These are phyloP conservation scores for Tigriopus japonicus DNA, from an alignment of 1,140 invertebrate species.

Conservation along the genomic window DNA sequence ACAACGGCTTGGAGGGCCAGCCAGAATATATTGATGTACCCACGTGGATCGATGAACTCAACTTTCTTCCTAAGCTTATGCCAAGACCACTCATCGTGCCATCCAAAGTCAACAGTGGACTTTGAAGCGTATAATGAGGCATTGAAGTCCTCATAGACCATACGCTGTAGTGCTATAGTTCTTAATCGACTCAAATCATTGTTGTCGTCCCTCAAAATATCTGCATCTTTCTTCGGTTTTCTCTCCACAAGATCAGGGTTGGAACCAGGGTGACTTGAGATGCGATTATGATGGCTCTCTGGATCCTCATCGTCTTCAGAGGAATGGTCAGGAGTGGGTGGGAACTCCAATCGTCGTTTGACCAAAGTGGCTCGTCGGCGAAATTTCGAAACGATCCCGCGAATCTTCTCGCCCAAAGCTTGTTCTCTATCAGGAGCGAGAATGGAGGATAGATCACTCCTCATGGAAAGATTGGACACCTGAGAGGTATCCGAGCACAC, in stretches of 20 bases:
- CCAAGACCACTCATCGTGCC: background rate
- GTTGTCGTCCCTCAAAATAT: background rate
- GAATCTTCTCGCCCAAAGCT: background rate
- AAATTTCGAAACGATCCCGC: background rate
- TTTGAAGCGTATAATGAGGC: slow-evolving; percentile 9
- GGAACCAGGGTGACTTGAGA: background rate
- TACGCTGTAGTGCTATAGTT: background rate
- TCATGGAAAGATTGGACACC: slow-evolving; percentile 3
- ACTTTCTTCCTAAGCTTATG: background rate
- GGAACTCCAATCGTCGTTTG: background rate
- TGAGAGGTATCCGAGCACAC: too few species aligned
- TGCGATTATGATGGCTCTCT: background rate
- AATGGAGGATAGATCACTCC: background rate
- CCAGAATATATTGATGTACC: slow-evolving; percentile 13
- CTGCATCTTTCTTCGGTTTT: background rate
- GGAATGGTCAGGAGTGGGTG: background rate
- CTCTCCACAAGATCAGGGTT: background rate
- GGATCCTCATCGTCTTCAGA: background rate
- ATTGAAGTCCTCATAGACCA: slow-evolving; percentile 12
- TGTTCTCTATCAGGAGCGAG: slow-evolving; percentile 6
- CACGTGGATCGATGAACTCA: slow-evolving; percentile 12
- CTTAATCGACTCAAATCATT: background rate
- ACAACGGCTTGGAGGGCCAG: background rate
- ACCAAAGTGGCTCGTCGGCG: background rate
- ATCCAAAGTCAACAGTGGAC: background rate